A percentile compares a stretch with the other conserved stretches of the same genome.
Evolutionary conservation across 2,113 vertebrate species (phyloP).

Genomic region (Plotosus lineatus): DNA sequence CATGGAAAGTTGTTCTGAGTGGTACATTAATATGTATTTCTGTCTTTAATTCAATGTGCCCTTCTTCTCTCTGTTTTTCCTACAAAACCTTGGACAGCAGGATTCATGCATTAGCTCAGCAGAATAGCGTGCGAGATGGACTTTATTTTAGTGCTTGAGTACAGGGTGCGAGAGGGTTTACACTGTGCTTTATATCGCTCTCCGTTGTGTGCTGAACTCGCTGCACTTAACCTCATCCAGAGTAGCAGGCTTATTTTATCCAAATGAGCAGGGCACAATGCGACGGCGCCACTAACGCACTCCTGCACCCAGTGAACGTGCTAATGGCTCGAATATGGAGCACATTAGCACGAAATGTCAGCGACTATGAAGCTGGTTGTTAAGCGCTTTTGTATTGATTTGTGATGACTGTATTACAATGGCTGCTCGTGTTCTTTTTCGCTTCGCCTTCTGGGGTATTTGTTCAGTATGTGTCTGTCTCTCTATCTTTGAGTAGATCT

Average conservation of each 20-base stretch:
- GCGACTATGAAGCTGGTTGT: slow-evolving; percentile 46
- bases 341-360: slow-evolving; percentile 52
- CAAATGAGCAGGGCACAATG: slow-evolving; percentile 45
- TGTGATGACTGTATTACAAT: slow-evolving; percentile 47
- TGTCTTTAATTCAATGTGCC: slow-evolving; percentile 5
- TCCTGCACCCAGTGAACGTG: slow-evolving; percentile 41
- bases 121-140: slow-evolving; percentile 4
- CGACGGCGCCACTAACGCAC: slow-evolving; percentile 23
- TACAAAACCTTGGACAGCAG: slow-evolving; percentile 12
- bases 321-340: slow-evolving; percentile 54
- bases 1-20: background rate
- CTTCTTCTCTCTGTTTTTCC: background rate
- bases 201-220: slow-evolving; percentile 29
- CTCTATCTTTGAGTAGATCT: background rate
- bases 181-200: slow-evolving; percentile 37
- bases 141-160: slow-evolving; percentile 12
- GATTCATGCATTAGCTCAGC: slow-evolving; percentile 7
- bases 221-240: slow-evolving; percentile 40
- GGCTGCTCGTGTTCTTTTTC: slow-evolving; percentile 32
- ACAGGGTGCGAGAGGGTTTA: slow-evolving; percentile 3
- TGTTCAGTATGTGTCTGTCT: slow-evolving; percentile 7
- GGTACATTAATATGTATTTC: slow-evolving; percentile 11
- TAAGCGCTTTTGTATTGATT: slow-evolving; percentile 55
- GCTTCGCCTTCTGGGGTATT: slow-evolving; percentile 31
- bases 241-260: slow-evolving; percentile 38